Percentiles rank a stretch among this genome's conserved stretches.
phyloP scores from a whole-genome alignment of 2,888 invertebrate species.

The Nephrotoma flavescens region DNA sequence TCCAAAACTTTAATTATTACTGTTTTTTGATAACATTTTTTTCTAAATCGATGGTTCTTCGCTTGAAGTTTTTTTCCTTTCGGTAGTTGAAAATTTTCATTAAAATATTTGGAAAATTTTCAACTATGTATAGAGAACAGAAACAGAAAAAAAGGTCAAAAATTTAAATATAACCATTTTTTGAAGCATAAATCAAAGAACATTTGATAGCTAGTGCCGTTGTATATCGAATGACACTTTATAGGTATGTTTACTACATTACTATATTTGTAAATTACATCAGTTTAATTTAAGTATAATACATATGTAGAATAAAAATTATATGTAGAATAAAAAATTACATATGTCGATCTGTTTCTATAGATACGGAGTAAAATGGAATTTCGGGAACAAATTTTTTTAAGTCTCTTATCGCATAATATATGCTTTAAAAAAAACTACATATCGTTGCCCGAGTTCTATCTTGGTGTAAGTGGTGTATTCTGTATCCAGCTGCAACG shows the following conservation, averaged over 20 bases:
- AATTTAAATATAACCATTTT: not conserved
- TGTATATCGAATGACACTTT: not conserved
- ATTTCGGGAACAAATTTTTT: not conserved
- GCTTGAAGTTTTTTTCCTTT: not conserved
- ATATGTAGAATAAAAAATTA: too few species aligned
- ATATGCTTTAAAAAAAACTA: too few species aligned
- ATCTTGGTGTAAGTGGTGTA: too few species aligned
- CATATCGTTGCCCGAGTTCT: too few species aligned
- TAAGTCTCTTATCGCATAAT: too few species aligned
- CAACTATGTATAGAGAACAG: not conserved
- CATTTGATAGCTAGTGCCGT: not conserved
- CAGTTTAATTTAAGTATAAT: not conserved
- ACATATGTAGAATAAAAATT: too few species aligned
- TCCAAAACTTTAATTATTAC: not conserved
- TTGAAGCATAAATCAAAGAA: not conserved
- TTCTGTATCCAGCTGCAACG: too few species aligned
- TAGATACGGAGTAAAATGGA: not conserved
- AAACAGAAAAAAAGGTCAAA: not conserved
- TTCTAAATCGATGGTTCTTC: not conserved
- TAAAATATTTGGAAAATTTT: not conserved
- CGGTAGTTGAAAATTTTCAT: not conserved
- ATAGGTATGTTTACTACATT: not conserved
- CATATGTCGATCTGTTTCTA: not conserved
- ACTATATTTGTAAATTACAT: not conserved
- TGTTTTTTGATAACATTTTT: not conserved